Base-by-base conservation (phyloP, 2,797 vertebrate species). In the Mareca penelope region DNA sequence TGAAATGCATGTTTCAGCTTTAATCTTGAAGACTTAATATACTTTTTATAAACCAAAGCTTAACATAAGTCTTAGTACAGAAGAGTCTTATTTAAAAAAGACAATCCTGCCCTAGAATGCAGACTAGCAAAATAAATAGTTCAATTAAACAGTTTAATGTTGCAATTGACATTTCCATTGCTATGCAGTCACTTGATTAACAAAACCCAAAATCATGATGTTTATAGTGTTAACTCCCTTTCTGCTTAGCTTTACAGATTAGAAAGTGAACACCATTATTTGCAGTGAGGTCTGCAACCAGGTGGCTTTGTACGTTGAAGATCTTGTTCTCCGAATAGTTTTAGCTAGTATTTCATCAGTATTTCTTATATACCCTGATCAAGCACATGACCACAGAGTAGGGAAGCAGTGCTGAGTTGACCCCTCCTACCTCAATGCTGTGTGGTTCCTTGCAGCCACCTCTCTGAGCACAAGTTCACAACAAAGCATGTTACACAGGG, bases 61-160 rank as follows among this genome's bases (percentile, higher is more conserved):
- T 70, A 70, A 60, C 0, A 0, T 53, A 68, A 78, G 69, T 46
- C 37, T 69, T 85, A 6, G 31, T 65, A 48, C 18, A 35, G 68
- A 57, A 48, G 31, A 84, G 6, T 48, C 7, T 21, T 73, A 65
- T 72, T 86, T 1, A 33, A 89, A 85, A 63, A 17, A 24, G 42
- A n/a, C 4, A 67, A 50, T 48, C 71, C 76, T 75, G 16, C 76
- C 31, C 68, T 68, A 39, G 56, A 75, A 71, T 65, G 68, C 77
- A 95, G 70, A 79, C 75, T 76, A 90, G 71, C 57, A 94, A 95
- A 94, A 86, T 82, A 91, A 92, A 93, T 89, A 93, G 89, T 76
- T 93, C 92, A 88, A 92, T 95, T 95, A 88, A 94, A 93, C 59
- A 91, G 88, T 70, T 94, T 94, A 94, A 91, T 95, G 93, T 94